phyloP scores from a whole-genome alignment of 2,113 vertebrate species.

The Grallaria varia region DNA sequence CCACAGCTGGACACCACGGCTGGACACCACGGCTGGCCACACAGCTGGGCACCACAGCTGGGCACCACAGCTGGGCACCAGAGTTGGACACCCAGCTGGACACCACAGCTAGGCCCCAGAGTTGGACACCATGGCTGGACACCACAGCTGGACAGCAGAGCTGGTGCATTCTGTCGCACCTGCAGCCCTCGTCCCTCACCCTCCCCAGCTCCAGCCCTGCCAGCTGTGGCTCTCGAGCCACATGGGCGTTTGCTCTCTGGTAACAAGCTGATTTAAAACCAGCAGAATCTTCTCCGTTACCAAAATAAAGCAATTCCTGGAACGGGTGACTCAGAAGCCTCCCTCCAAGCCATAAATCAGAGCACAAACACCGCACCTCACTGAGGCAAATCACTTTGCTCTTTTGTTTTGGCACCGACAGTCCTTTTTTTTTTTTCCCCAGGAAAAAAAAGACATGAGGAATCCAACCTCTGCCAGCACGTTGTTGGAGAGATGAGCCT shows the following conservation, averaged over 20 bases:
- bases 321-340: background rate
- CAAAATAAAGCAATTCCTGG: background rate
- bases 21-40: too few relatives aligned
- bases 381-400: background rate
- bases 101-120: too few relatives aligned
- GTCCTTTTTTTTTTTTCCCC: background rate
- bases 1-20: too few relatives aligned
- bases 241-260: background rate
- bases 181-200: background rate
- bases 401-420: background rate
- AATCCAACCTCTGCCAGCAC: accelerated
- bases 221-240: accelerated
- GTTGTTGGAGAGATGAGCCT: background rate
- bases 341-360: background rate
- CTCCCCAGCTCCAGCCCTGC: background rate
- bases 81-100: too few relatives aligned
- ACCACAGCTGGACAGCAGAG: accelerated
- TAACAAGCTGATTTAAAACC: background rate
- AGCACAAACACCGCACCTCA: background rate
- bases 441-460: background rate
- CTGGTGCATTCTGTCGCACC: accelerated
- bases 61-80: too few relatives aligned
- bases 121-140: too few relatives aligned
- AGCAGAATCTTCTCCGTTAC: background rate
- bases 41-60: too few relatives aligned